Conservation (phyloP, 2,797 vertebrate genomes). For the Pteronotus mesoamericanus region DNA sequence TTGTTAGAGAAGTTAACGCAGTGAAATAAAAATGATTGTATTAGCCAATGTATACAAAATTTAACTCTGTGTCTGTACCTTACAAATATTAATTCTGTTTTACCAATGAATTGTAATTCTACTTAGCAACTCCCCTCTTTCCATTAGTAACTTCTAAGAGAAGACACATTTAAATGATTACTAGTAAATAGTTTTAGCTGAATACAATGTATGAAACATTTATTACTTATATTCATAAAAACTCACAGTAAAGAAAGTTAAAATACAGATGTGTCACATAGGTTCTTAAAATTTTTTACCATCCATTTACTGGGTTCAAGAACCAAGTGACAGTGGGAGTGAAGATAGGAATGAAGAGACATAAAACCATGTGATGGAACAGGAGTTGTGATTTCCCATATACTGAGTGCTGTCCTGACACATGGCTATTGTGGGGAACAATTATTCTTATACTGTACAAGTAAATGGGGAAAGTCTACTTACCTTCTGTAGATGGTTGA, state of each 20-base stretch:
- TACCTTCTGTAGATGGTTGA: background rate
- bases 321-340: background rate
- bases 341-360: background rate
- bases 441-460: background rate
- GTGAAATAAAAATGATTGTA: slow-evolving; percentile 45
- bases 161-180: background rate
- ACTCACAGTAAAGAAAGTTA: background rate
- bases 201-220: background rate
- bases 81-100: slow-evolving; percentile 30
- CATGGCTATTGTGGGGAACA: background rate
- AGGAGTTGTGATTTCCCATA: background rate
- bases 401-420: background rate
- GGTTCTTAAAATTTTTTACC: background rate
- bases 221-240: slow-evolving; percentile 21
- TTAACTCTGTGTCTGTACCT: slow-evolving; percentile 15
- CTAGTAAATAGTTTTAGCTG: background rate
- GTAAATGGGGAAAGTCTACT: background rate
- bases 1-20: slow-evolving; percentile 57
- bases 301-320: background rate
- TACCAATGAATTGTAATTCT: slow-evolving; percentile 6
- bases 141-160: background rate
- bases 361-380: background rate
- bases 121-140: background rate
- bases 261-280: background rate
- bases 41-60: background rate